These are phyloP conservation scores for Panurus biarmicus DNA, from an alignment of 2,113 vertebrate genomes.

Conservation along the genomic window DNA sequence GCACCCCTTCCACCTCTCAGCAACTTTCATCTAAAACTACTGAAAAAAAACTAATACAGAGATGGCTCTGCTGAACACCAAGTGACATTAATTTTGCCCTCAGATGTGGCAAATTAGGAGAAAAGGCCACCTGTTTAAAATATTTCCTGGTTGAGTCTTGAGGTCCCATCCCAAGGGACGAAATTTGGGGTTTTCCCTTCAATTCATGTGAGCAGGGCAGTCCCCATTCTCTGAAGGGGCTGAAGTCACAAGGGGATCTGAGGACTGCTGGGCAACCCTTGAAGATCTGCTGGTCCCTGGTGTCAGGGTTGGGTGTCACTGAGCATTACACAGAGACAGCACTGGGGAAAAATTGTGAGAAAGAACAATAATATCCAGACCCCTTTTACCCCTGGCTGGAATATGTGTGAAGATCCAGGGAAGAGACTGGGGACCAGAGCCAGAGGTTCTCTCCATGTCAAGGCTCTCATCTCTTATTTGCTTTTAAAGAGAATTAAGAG, in stretches of 20 bases:
- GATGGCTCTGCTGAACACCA: neutral
- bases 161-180: neutral
- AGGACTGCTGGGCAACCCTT: neutral
- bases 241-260: neutral
- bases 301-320: neutral
- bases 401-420: neutral
- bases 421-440: neutral
- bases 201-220: neutral
- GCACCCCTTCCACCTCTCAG: neutral
- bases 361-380: neutral
- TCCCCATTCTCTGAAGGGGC: neutral
- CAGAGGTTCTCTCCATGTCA: neutral
- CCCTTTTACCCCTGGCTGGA: neutral
- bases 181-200: neutral
- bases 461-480: neutral
- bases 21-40: constrained; percentile 19
- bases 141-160: neutral
- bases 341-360: neutral
- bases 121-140: neutral
- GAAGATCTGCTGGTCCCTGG: neutral
- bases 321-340: neutral
- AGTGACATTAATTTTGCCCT: neutral
- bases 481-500: neutral
- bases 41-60: neutral
- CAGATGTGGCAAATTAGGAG: neutral